These are phyloP conservation scores for Thunnus maccoyii DNA, from an alignment of 2,113 vertebrate genomes.

Conservation along the genomic window DNA sequence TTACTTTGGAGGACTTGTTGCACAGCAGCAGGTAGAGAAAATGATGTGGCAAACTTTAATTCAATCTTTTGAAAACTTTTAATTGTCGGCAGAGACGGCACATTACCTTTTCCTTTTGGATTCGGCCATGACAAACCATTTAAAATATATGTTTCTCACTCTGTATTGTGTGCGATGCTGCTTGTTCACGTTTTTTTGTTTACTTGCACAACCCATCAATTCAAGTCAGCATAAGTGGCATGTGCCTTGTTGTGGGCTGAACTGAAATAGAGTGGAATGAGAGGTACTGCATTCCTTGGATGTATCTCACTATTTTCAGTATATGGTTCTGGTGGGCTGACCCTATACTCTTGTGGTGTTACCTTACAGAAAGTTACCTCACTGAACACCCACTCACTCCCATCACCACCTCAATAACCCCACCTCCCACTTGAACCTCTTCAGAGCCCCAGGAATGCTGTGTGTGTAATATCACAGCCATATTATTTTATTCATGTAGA, in stretches of 20 bases:
- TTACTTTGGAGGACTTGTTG: too few species aligned
- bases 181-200: background rate
- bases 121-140: background rate
- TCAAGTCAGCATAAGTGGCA: background rate
- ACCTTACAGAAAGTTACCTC: conserved; percentile 20
- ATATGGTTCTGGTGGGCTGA: conserved; percentile 12
- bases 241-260: background rate
- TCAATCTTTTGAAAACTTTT: background rate
- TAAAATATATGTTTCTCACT: background rate
- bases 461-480: conserved; percentile 64
- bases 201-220: background rate
- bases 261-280: background rate
- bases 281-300: background rate
- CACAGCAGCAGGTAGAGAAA: background rate
- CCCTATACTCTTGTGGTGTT: conserved; percentile 17
- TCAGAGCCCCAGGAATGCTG: conserved; percentile 32
- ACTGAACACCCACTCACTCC: conserved; percentile 3
- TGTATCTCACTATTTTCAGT: conserved; percentile 23
- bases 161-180: background rate
- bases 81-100: background rate
- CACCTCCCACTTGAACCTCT: conserved; percentile 38
- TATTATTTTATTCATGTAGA: conserved; percentile 77
- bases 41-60: background rate
- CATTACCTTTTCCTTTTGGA: background rate
- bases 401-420: conserved; percentile 14